Base-by-base conservation (phyloP, 1,140 invertebrate species). In the Heliothis virescens region DNA sequence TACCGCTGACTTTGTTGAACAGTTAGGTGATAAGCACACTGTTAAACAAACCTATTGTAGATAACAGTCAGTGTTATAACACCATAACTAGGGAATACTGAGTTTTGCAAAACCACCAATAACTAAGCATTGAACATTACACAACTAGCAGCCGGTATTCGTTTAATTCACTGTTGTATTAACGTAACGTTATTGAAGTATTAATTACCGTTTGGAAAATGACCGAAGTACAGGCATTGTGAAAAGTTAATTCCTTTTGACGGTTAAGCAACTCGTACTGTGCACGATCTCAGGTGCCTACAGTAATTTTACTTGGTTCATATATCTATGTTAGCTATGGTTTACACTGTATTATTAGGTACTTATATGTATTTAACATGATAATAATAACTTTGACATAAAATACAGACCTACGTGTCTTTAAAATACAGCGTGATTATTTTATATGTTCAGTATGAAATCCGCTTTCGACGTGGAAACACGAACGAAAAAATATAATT, bases 1-100 rank as follows among this genome's bases (percentile, higher is more conserved):
- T 75, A 79, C 57, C 74, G 77, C 82, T 83, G 69, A 79, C 71
- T 79, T 76, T 72, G 72, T 62, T 73, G 67, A 83, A 83, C 80
- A 83, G 84, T 85, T 79, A 83, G 79, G 48, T 79, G 84, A 85
- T 85, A 85, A 82, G 71, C 48, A 71, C 10, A 29, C 53, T 60
- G 77, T 47, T 62, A 67, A 73, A 55, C 72, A 26, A 79, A 57
- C 52, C 50, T 52, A 55, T 77, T n/a, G 50, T 41, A 77, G 60
- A 77, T 77, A 67, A 67, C 48, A 34, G 55, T 47, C 21, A 48
- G 21, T 60, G 15, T 57, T 26, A 21, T 57, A 57, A 21, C 21
- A 21, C 16, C n/a, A 47, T 62, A 72, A 65, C 52, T 29, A 26
- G 26, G 34, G 47, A 72, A 50, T 41, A 7, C 15, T 60, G 3